A percentile compares a stretch with the other conserved stretches of the same genome.
Evolutionary conservation across 2,113 vertebrate species (phyloP).

Genomic region (Butorides virescens): DNA sequence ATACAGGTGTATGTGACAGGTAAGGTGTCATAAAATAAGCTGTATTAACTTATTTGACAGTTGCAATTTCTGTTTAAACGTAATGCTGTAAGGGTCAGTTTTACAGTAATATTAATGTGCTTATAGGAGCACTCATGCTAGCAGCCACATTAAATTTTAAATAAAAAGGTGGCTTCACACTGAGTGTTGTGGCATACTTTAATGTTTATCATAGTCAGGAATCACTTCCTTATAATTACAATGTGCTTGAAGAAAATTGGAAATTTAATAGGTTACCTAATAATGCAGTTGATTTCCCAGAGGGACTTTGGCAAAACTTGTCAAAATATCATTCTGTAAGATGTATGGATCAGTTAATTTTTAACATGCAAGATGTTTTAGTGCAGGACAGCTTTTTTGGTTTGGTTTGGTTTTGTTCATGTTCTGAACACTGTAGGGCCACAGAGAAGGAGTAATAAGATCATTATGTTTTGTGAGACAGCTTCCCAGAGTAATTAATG

Average conservation of each 20-base stretch:
- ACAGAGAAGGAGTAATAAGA: not conserved
- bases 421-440: not conserved
- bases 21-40: not conserved
- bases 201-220: not conserved
- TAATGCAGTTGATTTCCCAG: not conserved
- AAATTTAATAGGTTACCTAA: not conserved
- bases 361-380: not conserved
- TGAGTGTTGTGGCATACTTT: not conserved
- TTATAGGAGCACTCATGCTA: not conserved
- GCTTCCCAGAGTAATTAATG: not conserved
- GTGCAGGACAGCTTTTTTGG: not conserved
- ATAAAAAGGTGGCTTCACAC: not conserved
- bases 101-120: not conserved
- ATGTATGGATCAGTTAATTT: not conserved
- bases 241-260: not conserved
- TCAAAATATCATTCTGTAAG: rapidly evolving
- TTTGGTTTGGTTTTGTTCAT: not conserved
- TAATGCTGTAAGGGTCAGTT: not conserved
- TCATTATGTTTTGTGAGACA: not conserved
- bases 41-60: not conserved
- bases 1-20: not conserved
- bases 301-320: not conserved
- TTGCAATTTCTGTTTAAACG: not conserved
- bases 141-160: not conserved
- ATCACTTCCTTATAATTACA: not conserved